Base-by-base conservation (phyloP, 2,113 vertebrate genomes). In the Eclectus roratus region DNA sequence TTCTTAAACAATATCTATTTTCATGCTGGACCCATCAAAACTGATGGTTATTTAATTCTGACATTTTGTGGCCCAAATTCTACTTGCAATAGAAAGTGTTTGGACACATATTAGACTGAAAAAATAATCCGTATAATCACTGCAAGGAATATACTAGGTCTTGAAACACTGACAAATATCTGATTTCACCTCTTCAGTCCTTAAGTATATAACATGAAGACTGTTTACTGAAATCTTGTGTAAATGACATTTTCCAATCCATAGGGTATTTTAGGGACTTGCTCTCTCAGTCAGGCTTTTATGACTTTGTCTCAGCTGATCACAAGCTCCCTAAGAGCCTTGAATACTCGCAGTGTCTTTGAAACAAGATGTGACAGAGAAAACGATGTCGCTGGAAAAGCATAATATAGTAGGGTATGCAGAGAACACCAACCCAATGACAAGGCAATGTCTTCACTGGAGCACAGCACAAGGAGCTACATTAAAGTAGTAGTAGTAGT, bases 361-460 rank as follows among this genome's bases (percentile, higher is more conserved):
- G 20, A 68, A 86, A 53, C 17, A 43, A 61, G 39, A 5, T 11
- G 33, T 69, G 73, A 37, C 9, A 43, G 33, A 70, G 6, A 53
- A 78, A 85, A 52, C 1, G 3, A 17, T 1, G 0, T 11, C 69
- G 6, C 17, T 68, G 28, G 53, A 49, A 61, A 88, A 58, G 17
- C 1, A 0, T 31, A 13, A 7, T 0, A 0, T 13, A 11, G 21
- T 29, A 1, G 0, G 52, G 7, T 39, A 7, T 3, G 46, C n/a
- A 4, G 31, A 72, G 33, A 66, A 13, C 1, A 2, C 41, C 72
- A 72, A 49, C 12, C 28, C 11, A 4, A 5, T 9, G 31, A 43
- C 23, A 61, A 43, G 55, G 29, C 11, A 25, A 7, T 13, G 0
- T 11, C 53, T 52, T 63, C 11, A 3, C 47, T 19, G 29, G 60